Evolutionary conservation across 1,140 invertebrate genomes (phyloP), one percentile per base, ranked within the genome.

Genomic region (Scaptomyza graminum): DNA sequence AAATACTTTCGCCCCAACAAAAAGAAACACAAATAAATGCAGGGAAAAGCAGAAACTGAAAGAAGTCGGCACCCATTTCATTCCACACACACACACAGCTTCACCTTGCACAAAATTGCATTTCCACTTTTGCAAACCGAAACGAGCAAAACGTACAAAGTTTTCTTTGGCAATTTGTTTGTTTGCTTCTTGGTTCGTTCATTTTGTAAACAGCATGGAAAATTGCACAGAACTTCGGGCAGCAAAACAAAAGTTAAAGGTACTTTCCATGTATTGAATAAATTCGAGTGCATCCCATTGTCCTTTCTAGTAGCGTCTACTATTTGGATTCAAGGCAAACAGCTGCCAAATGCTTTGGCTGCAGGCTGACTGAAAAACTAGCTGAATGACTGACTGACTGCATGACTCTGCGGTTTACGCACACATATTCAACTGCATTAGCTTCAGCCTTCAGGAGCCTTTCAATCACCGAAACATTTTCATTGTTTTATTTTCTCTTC

Each of bases 91-190:
- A 13, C 9, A 13, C 12, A 39, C 54, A 67, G 47, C 57, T 28
- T 28, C 54, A 52, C 63, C 56, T 62, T 76, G 75, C 56, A 75
- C 63, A 41, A 78, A 85, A 87, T 79, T 87, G 83, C 83, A 87
- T 79, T 82, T 76, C 34, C 51, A 62, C 62, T 28, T 62, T 56
- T 50, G 37, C 15, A 34, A 73, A 69, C 52, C 39, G 46, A 52
- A 73, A 69, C 61, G 74, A 74, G 57, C 18, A 69, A 70, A 79
- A 79, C 75, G 75, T 82, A 76, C 61, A 82, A 87, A 88, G 82
- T 87, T 87, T 85, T 87, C 63, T 68, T 75, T 82, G 37, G 79
- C 82, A 87, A 88, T 87, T 87, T 88, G 71, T 82, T 88, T 87
- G 81, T 87, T 87, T 85, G 70, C 82, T 72, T 76, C 71, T 88